Conservation (phyloP, 1,140 invertebrate genomes). For the Temnothorax longispinosus region DNA sequence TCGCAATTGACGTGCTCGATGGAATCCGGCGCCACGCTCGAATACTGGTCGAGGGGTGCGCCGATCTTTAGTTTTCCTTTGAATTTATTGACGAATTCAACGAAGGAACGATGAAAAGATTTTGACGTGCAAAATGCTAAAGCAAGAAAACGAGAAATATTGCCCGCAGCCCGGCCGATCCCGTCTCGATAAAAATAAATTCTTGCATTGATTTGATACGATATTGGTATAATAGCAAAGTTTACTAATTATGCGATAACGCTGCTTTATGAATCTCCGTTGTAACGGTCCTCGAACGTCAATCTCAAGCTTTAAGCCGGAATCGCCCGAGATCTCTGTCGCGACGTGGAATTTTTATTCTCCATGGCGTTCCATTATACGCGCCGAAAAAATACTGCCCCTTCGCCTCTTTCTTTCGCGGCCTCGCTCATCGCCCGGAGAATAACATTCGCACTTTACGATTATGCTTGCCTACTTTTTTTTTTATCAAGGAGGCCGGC, state of each 20-base stretch:
- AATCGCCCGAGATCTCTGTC: conserved; percentile 57
- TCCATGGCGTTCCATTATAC: conserved; percentile 57
- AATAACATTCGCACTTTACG: conserved; percentile 77
- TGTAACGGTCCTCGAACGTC: conserved; percentile 31
- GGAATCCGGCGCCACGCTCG: conserved; percentile 48
- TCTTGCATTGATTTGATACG: conserved; percentile 24
- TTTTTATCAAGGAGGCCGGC: conserved; percentile 64
- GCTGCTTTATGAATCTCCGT: conserved; percentile 58
- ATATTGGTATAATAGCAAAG: conserved; percentile 11
- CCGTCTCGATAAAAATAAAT: not conserved
- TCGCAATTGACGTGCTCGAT: conserved; percentile 77
- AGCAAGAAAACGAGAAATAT: not conserved
- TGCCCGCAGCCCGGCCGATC: too few species aligned
- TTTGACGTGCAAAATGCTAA: not conserved
- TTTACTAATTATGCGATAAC: conserved; percentile 69
- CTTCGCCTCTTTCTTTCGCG: conserved; percentile 59
- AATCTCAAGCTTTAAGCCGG: not conserved
- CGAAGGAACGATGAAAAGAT: conserved; percentile 21
- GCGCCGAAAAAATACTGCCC: conserved; percentile 57
- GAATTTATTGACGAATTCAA: conserved; percentile 40
- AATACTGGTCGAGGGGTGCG: conserved; percentile 52
- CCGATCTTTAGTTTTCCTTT: conserved; percentile 51
- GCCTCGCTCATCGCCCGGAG: conserved; percentile 70
- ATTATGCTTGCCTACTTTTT: conserved; percentile 75
- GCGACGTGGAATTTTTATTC: conserved; percentile 65